These are phyloP conservation scores for Romanogobio albipinnatus DNA, from an alignment of 2,113 vertebrate genomes.

Conservation along the genomic window DNA sequence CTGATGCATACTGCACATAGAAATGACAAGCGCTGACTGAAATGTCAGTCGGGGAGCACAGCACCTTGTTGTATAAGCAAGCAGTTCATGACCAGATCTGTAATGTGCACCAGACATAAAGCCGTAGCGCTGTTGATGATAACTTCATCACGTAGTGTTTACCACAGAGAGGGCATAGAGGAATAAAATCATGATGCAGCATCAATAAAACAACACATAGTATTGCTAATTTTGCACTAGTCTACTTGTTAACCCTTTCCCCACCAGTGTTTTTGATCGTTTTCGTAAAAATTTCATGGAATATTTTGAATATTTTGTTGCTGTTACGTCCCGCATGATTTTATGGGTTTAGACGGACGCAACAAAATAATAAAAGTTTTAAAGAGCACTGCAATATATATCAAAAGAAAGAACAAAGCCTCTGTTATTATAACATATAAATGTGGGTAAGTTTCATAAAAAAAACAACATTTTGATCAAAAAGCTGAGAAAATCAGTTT, in stretches of 20 bases:
- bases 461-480: no score
- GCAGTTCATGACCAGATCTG: conserved; percentile 11
- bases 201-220: not conserved
- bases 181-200: not conserved
- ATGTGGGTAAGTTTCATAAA: no score
- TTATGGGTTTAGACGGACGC: no score
- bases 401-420: no score
- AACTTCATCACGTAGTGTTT: not conserved
- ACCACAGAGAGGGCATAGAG: not conserved
- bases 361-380: no score
- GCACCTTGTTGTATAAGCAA: not conserved
- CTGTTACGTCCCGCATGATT: no score
- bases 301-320: no score
- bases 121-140: not conserved
- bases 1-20: conserved; percentile 5
- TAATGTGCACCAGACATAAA: not conserved
- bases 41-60: not conserved
- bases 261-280: no score
- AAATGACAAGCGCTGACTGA: not conserved
- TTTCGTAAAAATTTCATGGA: no score
- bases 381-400: no score
- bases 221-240: not conserved
- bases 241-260: not conserved
- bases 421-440: no score
- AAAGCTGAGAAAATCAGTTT: no score